A percentile compares a stretch with the other conserved stretches of the same genome.
These are phyloP conservation scores for Pagrus major DNA, from an alignment of 2,113 vertebrate species.

Conservation along the genomic window DNA sequence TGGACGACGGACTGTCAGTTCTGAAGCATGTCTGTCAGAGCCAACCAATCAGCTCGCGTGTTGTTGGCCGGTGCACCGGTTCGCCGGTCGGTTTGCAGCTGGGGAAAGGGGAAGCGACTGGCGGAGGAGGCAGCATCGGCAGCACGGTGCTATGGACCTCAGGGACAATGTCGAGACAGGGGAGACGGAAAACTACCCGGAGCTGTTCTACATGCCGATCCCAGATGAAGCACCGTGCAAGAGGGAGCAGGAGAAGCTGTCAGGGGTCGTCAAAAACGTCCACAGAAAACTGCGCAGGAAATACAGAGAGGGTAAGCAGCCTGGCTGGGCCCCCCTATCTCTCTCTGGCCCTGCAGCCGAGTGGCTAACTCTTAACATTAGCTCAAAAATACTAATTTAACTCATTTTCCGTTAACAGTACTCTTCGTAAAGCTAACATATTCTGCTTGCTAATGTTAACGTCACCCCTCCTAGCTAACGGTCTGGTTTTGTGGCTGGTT, in stretches of 20 bases:
- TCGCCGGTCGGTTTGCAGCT: slow-evolving; percentile 72
- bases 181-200: slow-evolving; percentile 69
- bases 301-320: slow-evolving; percentile 93
- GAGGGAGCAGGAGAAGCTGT: slow-evolving; percentile 94
- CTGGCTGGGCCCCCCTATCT: slow-evolving; percentile 39
- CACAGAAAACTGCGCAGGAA: slow-evolving; percentile 96
- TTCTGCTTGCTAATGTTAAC: too few species aligned
- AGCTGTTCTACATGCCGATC: slow-evolving; percentile 63
- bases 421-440: neutral
- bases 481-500: neutral
- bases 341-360: slow-evolving; percentile 38
- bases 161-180: slow-evolving; percentile 73
- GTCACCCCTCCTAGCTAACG: neutral
- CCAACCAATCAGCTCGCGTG: slow-evolving; percentile 63
- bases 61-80: slow-evolving; percentile 70
- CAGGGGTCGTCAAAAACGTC: slow-evolving; percentile 94
- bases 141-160: slow-evolving; percentile 77
- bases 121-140: slow-evolving; percentile 43
- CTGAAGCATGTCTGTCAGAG: slow-evolving; percentile 7
- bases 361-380: slow-evolving; percentile 5
- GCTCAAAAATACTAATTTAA: neutral
- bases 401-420: neutral
- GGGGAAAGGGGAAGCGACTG: slow-evolving; percentile 50
- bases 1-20: slow-evolving; percentile 71
- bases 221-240: slow-evolving; percentile 68